Evolutionary conservation across 2,888 invertebrate species (phyloP).

Genomic region (Esperia sulphurella): DNA sequence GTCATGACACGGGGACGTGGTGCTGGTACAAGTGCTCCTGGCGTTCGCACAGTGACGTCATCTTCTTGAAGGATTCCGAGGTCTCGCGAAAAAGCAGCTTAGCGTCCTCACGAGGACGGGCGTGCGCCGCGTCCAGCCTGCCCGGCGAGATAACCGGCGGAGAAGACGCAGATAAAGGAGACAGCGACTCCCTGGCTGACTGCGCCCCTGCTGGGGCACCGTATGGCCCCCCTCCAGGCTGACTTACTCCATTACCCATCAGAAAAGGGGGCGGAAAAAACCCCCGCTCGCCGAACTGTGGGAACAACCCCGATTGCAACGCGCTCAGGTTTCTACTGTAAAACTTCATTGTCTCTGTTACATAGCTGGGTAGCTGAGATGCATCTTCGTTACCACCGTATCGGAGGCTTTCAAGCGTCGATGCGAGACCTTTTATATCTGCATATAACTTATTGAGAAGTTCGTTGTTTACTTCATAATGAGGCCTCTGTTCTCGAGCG

Average conservation of each 20-base stretch:
- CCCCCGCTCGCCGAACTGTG: conserved; percentile 62
- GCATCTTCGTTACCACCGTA: conserved; percentile 67
- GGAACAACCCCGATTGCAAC: conserved; percentile 64
- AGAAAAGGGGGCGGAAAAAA: conserved; percentile 67
- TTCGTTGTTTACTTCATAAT: conserved; percentile 86
- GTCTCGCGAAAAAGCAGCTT: conserved; percentile 78
- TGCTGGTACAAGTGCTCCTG: conserved; percentile 77
- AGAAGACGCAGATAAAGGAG: conserved; percentile 70
- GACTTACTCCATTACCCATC: conserved; percentile 61
- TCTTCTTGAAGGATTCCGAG: conserved; percentile 73
- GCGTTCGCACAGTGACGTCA: conserved; percentile 75
- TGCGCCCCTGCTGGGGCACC: conserved; percentile 64
- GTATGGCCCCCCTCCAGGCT: conserved; percentile 55
- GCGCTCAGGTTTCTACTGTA: conserved; percentile 69
- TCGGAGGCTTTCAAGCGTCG: conserved; percentile 82
- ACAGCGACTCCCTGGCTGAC: conserved; percentile 64
- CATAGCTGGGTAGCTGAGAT: conserved; percentile 64
- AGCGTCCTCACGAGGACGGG: conserved; percentile 62
- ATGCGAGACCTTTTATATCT: conserved; percentile 82
- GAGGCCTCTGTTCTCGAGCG: conserved; percentile 74
- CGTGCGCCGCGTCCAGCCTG: conserved; percentile 65
- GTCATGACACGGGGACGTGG: conserved; percentile 78
- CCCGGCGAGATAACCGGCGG: conserved; percentile 72
- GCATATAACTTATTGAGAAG: conserved; percentile 90
- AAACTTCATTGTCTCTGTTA: conserved; percentile 74